A percentile compares a stretch with the other conserved stretches of the same genome.
Conservation (phyloP, 1,140 invertebrate genomes). For the Drosophila bifasciata region DNA sequence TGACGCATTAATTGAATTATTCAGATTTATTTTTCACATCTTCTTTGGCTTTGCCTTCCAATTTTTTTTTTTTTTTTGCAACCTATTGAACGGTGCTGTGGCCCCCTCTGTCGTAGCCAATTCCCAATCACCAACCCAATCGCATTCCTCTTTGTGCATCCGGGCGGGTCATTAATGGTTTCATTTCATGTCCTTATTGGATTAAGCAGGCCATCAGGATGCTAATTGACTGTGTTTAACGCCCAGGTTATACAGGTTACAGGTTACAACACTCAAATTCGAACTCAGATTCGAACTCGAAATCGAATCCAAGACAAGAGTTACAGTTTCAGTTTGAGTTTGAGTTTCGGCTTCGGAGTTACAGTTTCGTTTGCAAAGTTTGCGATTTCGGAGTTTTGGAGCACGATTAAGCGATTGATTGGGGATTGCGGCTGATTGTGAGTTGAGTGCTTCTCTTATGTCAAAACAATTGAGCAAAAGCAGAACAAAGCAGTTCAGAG, state of each 20-base stretch:
- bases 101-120: too few species aligned
- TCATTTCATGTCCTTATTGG: conserved; percentile 80
- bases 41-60: conserved; percentile 2
- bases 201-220: conserved; percentile 68
- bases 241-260: neutral
- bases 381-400: too few species aligned
- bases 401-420: neutral
- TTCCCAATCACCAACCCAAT: neutral
- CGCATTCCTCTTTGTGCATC: conserved; percentile 21
- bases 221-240: conserved; percentile 78
- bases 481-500: too few species aligned
- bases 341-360: too few species aligned
- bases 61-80: conserved; percentile 4
- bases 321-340: too few species aligned
- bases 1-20: conserved; percentile 80
- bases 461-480: conserved; percentile 34
- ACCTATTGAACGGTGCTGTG: too few species aligned
- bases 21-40: conserved; percentile 65
- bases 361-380: too few species aligned
- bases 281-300: too few species aligned
- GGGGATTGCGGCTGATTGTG: conserved; percentile 14
- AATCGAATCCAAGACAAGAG: too few species aligned
- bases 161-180: conserved; percentile 64
- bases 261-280: too few species aligned
- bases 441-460: conserved; percentile 46